phyloP scores from a whole-genome alignment of 1,140 invertebrate species.

The Lanistes nyassanus region DNA sequence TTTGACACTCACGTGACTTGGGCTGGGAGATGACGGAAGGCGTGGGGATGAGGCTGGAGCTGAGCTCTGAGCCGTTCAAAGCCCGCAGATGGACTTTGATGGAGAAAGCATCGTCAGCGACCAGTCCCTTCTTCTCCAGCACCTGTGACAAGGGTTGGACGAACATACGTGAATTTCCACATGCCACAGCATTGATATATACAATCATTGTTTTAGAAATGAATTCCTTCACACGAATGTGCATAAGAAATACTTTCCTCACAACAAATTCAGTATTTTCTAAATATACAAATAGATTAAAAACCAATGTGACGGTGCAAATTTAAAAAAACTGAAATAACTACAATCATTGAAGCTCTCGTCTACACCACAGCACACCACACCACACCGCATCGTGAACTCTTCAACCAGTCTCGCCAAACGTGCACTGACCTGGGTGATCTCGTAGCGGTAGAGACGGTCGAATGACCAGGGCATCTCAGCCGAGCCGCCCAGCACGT shows the following conservation, averaged over 20 bases:
- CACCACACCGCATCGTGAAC: not conserved
- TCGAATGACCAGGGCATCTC: conserved; percentile 41
- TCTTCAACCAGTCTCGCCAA: conserved; percentile 27
- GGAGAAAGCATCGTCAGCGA: conserved; percentile 20
- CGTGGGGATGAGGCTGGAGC: conserved; percentile 15
- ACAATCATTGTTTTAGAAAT: too few species aligned
- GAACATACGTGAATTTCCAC: too few species aligned
- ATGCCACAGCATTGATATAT: too few species aligned
- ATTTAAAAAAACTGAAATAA: conserved; percentile 7
- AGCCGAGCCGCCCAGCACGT: conserved; percentile 28
- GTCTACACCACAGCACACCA: too few species aligned
- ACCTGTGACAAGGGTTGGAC: conserved; percentile 6
- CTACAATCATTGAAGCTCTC: conserved; percentile 2
- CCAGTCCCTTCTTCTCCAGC: conserved; percentile 2
- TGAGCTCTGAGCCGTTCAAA: conserved; percentile 26
- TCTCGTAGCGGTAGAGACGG: conserved; percentile 39
- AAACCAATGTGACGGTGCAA: too few species aligned
- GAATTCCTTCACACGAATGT: too few species aligned
- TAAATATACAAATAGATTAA: too few species aligned
- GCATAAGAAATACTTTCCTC: too few species aligned
- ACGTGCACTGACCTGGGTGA: conserved; percentile 20
- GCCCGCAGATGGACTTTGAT: conserved; percentile 24
- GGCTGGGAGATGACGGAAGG: conserved; percentile 30
- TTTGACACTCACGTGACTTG: conserved; percentile 17
- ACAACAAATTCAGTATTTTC: too few species aligned